Percentiles rank a stretch among this genome's conserved stretches.
These are phyloP conservation scores for Sminthurinus aureus DNA, from an alignment of 2,888 invertebrate genomes.

Conservation along the genomic window DNA sequence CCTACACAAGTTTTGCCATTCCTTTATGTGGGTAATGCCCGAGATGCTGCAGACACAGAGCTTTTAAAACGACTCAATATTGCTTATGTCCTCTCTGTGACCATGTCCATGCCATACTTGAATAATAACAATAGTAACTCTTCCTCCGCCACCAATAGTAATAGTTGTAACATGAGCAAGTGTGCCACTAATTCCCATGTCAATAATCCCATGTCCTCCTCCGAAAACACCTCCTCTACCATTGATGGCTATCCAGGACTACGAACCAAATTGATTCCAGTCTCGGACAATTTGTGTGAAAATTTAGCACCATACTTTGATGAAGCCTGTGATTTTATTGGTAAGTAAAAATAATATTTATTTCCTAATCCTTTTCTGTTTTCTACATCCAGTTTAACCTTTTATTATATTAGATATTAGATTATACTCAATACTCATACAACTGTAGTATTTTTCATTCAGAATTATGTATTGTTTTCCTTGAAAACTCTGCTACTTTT, in stretches of 20 bases:
- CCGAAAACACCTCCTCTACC: background rate
- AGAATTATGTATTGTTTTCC: no score
- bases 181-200: constrained; percentile 24
- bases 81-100: constrained; percentile 82
- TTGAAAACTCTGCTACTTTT: no score
- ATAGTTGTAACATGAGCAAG: background rate
- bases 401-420: no score
- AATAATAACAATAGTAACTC: constrained; percentile 35
- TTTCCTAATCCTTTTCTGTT: no score
- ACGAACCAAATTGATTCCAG: constrained; percentile 61
- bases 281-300: constrained; percentile 82
- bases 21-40: constrained; percentile 82
- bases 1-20: constrained; percentile 81
- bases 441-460: no score
- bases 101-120: constrained; percentile 73
- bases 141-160: background rate
- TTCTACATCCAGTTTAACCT: no score
- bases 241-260: constrained; percentile 26
- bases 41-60: constrained; percentile 77
- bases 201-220: background rate
- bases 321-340: constrained; percentile 85
- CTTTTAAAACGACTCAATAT: constrained; percentile 73
- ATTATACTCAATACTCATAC: no score
- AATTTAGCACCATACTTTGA: constrained; percentile 89
- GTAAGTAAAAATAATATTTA: constrained; percentile 67